Base-by-base conservation (phyloP, 1,140 invertebrate species). In the Frieseomelitta varia region DNA sequence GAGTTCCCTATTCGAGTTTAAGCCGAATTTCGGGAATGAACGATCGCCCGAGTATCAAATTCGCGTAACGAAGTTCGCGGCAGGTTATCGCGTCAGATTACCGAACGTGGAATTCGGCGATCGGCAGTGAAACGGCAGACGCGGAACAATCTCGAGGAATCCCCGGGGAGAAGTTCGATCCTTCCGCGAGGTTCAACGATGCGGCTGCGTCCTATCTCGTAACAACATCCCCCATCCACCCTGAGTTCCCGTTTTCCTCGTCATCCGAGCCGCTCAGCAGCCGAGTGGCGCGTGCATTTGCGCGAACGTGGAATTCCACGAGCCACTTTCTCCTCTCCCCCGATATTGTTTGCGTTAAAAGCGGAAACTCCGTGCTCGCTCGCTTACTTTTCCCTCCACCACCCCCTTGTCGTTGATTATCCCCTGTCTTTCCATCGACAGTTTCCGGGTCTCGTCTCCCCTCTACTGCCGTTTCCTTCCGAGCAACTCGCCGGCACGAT, bases 301-400 rank as follows among this genome's bases (percentile, higher is more conserved):
- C 68, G 68, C 56, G 67, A 58, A 79, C 78, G 53, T 63, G 55
- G 74, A 74, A 74, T 74, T 63, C 71, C 79, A 74, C 69, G 74
- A 83, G 55, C 65, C 51, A 78, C 58, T 81, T 69, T 51, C 27
- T 39, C 34, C 58, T 21, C 39, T 30, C 58, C 27, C 39, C 53
- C 8, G 39, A 47, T 47, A 79, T 56, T 79, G 69, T 74, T 74
- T 63, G 79, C 55, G 56, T 73, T 63, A 53, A 81, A 74, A 81
- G 79, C 69, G 56, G 69, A 73, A 63, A 63, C 79, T 79, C 51
- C n/a, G 14, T 17, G 39, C 19, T 47, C 15, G 67, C n/a, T 68
- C 51, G 51, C 51, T 30, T 24, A 67, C 65, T n/a, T 56, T 47
- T n/a, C 55, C 61, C 12, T 19, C 55, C 21, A 11, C 15, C 56